phyloP scores from a whole-genome alignment of 1,140 invertebrate genomes.

The Leguminivora glycinivorella region DNA sequence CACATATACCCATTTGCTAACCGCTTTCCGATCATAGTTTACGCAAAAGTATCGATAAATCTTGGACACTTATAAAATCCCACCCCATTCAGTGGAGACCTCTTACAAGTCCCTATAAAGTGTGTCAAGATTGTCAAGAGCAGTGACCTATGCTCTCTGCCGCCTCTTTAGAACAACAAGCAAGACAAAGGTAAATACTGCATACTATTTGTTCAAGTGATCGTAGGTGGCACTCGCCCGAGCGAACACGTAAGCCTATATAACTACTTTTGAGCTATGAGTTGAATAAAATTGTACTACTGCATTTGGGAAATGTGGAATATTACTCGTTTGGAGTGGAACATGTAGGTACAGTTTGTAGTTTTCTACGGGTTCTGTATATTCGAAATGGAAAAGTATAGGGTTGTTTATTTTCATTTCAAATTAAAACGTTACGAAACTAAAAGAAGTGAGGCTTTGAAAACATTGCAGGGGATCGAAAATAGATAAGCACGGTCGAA shows the following conservation, averaged over 20 bases:
- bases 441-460: no score
- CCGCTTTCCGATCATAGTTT: background rate
- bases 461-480: no score
- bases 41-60: slow-evolving; percentile 2
- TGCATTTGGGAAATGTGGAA: slow-evolving; percentile 4
- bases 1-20: background rate
- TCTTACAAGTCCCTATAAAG: slow-evolving; percentile 28
- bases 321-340: no score
- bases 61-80: slow-evolving; percentile 16
- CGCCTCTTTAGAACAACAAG: slow-evolving; percentile 56
- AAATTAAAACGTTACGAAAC: no score
- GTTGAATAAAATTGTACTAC: slow-evolving; percentile 22
- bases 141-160: slow-evolving; percentile 51
- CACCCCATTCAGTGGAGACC: slow-evolving; percentile 6
- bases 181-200: slow-evolving; percentile 60
- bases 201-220: slow-evolving; percentile 58
- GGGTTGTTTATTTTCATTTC: no score
- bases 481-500: no score
- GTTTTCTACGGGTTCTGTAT: background rate
- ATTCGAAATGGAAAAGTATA: no score
- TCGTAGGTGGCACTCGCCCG: slow-evolving; percentile 53
- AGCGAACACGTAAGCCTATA: slow-evolving; percentile 32
- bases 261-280: slow-evolving; percentile 12
- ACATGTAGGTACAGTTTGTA: background rate
- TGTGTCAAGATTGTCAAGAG: slow-evolving; percentile 59